These are phyloP conservation scores for Creontiades dilutus DNA, from an alignment of 2,888 invertebrate species.

Conservation along the genomic window DNA sequence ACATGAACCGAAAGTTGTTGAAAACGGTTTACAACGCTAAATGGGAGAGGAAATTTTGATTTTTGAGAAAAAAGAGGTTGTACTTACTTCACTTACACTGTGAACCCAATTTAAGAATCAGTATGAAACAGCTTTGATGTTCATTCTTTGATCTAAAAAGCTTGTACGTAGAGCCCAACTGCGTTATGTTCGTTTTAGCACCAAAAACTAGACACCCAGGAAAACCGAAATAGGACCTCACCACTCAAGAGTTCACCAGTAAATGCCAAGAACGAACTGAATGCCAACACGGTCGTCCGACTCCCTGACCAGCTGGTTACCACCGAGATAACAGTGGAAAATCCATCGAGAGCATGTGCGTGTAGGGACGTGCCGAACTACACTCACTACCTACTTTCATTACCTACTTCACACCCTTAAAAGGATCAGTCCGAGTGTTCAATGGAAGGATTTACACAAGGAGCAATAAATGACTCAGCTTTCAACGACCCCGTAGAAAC, in stretches of 20 bases:
- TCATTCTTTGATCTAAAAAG: too few relatives aligned
- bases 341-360: not conserved
- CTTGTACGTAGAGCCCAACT: too few relatives aligned
- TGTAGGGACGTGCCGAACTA: not conserved
- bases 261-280: not conserved
- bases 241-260: not conserved
- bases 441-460: slow-evolving; percentile 9
- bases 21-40: too few relatives aligned
- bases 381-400: not conserved
- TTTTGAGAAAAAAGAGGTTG: too few relatives aligned
- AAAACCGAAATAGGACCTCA: not conserved
- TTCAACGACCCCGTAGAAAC: not conserved
- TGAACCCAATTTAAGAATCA: too few relatives aligned
- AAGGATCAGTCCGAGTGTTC: not conserved
- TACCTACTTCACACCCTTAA: not conserved
- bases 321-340: not conserved
- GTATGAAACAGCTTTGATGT: too few relatives aligned
- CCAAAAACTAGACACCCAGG: too few relatives aligned
- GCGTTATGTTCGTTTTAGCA: too few relatives aligned
- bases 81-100: too few relatives aligned
- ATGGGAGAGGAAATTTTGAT: too few relatives aligned
- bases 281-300: not conserved
- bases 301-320: slow-evolving; percentile 11
- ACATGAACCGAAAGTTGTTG: too few relatives aligned
- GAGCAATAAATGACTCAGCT: not conserved